Percentiles rank a stretch among this genome's conserved stretches.
phyloP scores from a whole-genome alignment of 30 jellyfish, hydroid and myxozoan genomes.

The Rhopilema esculentum region DNA sequence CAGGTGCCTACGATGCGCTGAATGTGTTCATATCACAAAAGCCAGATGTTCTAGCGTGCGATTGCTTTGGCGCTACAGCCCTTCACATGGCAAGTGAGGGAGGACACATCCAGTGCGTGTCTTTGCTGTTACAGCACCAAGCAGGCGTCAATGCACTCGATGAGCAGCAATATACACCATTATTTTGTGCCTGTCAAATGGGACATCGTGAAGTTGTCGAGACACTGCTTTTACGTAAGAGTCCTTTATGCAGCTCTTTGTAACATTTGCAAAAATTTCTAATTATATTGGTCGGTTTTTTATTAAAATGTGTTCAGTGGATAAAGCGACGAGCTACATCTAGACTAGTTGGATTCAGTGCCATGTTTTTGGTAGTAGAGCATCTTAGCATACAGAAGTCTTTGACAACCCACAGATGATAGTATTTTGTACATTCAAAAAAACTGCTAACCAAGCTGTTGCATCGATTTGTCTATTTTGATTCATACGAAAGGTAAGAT shows the following conservation, averaged over 20 bases:
- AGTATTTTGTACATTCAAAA: too few relatives aligned
- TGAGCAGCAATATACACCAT: constrained; percentile 84
- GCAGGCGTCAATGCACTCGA: constrained; percentile 88
- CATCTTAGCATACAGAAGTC: too few relatives aligned
- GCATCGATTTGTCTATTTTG: too few relatives aligned
- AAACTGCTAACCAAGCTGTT: too few relatives aligned
- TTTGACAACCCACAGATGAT: too few relatives aligned
- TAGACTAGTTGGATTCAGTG: too few relatives aligned
- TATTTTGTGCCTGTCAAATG: constrained; percentile 95
- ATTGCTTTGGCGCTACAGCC: constrained; percentile 82
- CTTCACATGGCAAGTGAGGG: constrained; percentile 96
- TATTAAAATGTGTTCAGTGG: too few relatives aligned
- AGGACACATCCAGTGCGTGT: constrained; percentile 91
- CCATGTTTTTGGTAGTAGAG: too few relatives aligned
- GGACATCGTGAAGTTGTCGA: constrained; percentile 87
- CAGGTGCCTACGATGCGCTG: constrained; percentile 80
- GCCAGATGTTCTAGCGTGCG: constrained; percentile 81
- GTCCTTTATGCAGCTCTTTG: neutral
- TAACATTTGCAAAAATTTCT: too few relatives aligned
- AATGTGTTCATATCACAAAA: constrained; percentile 52
- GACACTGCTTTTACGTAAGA: constrained; percentile 70
- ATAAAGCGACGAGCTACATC: too few relatives aligned
- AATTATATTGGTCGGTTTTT: too few relatives aligned
- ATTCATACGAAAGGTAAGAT: too few relatives aligned
- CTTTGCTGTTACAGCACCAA: constrained; percentile 75